Percentiles rank a stretch among this genome's conserved stretches.
phyloP scores from a whole-genome alignment of 2,888 invertebrate genomes.

The Syrphus vitripennis region DNA sequence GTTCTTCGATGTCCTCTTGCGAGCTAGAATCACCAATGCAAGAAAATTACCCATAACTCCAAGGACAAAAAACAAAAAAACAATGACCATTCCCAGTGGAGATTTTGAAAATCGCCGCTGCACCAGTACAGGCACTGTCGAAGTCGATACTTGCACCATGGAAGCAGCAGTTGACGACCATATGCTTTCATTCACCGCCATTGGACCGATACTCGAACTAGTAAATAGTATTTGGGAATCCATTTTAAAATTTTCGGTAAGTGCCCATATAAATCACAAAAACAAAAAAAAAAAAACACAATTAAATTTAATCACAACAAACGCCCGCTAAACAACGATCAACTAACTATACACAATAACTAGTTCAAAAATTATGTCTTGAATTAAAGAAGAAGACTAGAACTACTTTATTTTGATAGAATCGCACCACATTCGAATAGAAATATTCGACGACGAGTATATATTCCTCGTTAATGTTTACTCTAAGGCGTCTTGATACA shows the following conservation, averaged over 20 bases:
- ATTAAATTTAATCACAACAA: not conserved
- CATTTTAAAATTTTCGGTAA: slow-evolving; percentile 39
- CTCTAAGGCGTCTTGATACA: slow-evolving; percentile 66
- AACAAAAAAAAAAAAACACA: not conserved
- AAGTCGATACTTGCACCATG: not conserved
- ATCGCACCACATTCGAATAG: slow-evolving; percentile 47
- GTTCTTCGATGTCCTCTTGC: slow-evolving; percentile 88
- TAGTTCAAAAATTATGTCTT: slow-evolving; percentile 25
- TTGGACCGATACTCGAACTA: slow-evolving; percentile 20
- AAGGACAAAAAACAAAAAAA: slow-evolving; percentile 77
- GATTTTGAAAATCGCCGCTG: slow-evolving; percentile 4
- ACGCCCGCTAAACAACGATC: slow-evolving; percentile 15
- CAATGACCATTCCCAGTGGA: slow-evolving; percentile 18
- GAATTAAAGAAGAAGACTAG: not conserved
- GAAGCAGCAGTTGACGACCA: not conserved
- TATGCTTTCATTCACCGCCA: slow-evolving; percentile 11
- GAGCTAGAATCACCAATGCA: slow-evolving; percentile 88
- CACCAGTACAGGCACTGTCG: slow-evolving; percentile 5
- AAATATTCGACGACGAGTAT: too few species aligned
- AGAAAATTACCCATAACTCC: slow-evolving; percentile 89
- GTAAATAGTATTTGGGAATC: slow-evolving; percentile 12
- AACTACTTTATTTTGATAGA: slow-evolving; percentile 48
- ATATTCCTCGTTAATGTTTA: slow-evolving; percentile 58
- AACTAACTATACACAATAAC: slow-evolving; percentile 8
- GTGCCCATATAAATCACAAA: slow-evolving; percentile 26